Conservation (phyloP, 1,140 invertebrate species). For the Proctacanthus coquilletti region DNA sequence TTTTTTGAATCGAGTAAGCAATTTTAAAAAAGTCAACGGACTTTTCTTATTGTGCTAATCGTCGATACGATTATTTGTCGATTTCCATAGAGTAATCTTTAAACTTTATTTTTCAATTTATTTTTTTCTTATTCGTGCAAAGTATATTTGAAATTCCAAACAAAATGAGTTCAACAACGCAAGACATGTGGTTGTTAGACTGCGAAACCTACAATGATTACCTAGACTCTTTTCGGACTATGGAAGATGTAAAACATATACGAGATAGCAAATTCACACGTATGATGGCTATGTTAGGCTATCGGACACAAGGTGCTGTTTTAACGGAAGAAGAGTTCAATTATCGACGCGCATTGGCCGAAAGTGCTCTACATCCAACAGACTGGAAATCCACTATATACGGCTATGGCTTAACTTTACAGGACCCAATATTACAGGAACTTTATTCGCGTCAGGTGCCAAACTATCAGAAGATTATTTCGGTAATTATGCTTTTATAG, state of each 20-base stretch:
- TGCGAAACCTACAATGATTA: constrained; percentile 17
- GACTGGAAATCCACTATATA: too few relatives aligned
- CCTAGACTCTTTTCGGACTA: constrained; percentile 15
- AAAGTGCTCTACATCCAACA: constrained; percentile 15
- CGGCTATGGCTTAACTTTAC: too few relatives aligned
- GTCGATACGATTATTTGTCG: too few relatives aligned
- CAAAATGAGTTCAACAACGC: too few relatives aligned
- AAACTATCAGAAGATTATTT: constrained; percentile 16
- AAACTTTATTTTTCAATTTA: too few relatives aligned
- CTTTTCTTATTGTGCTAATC: too few relatives aligned
- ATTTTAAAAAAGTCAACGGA: too few relatives aligned
- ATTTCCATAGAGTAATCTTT: too few relatives aligned
- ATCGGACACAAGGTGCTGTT: constrained; percentile 15
- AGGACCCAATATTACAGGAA: neutral
- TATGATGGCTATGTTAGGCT: constrained; percentile 17
- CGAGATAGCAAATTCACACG: constrained; percentile 4
- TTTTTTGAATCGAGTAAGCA: too few relatives aligned
- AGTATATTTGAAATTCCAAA: too few relatives aligned
- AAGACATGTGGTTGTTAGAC: too few relatives aligned
- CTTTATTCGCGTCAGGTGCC: constrained; percentile 9
- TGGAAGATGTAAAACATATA: constrained; percentile 13
- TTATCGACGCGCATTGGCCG: constrained; percentile 11
- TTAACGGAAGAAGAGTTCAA: constrained; percentile 13
- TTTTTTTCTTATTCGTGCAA: too few relatives aligned
- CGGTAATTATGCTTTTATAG: constrained; percentile 11